Evolutionary conservation across 2,797 vertebrate species (phyloP).

Genomic region (Sitta carolinensis): DNA sequence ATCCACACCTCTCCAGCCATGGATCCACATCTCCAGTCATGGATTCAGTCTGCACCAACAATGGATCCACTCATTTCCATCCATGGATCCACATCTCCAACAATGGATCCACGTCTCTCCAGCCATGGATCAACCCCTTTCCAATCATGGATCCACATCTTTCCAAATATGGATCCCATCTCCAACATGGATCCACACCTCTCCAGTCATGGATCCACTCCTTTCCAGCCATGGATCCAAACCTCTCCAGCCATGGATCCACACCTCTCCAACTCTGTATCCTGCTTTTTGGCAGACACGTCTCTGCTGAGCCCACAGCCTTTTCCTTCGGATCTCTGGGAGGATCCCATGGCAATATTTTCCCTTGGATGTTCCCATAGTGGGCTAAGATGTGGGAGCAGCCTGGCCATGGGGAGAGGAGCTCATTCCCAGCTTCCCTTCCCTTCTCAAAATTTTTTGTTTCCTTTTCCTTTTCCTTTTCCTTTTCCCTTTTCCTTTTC

Average conservation of each 20-base stretch:
- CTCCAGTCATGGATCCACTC: fast-evolving
- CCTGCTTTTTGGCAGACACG: fast-evolving
- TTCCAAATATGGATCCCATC: neutral
- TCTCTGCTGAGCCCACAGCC: neutral
- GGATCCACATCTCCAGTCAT: neutral
- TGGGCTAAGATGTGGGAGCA: neutral
- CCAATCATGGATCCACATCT: fast-evolving
- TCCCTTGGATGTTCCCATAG: neutral
- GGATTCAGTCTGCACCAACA: no score
- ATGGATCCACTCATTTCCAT: neutral
- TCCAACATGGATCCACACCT: neutral
- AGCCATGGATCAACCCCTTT: neutral
- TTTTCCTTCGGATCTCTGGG: fast-evolving
- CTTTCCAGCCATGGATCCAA: neutral
- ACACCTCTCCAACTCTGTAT: neutral
- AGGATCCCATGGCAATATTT: neutral
- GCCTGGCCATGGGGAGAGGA: neutral
- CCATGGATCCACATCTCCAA: neutral
- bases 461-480: no score
- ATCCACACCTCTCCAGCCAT: neutral
- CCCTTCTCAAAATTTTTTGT: no score
- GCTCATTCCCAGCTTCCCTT: neutral
- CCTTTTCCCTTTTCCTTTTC: no score
- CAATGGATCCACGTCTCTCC: no score
- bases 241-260: fast-evolving